These are phyloP conservation scores for Hyles vespertilio DNA, from an alignment of 1,140 invertebrate species.

Conservation along the genomic window DNA sequence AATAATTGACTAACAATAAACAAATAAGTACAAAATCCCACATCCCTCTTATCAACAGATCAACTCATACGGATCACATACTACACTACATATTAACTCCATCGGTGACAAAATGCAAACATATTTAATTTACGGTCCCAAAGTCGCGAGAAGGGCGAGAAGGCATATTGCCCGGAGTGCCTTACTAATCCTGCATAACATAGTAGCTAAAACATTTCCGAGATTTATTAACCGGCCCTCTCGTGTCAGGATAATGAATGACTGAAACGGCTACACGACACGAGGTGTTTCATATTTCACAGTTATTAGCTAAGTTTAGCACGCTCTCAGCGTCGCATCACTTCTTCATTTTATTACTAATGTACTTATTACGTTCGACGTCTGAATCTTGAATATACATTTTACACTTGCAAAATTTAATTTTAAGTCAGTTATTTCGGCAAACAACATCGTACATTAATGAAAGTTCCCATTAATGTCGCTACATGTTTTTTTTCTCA, in stretches of 20 bases:
- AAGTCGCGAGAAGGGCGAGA: background rate
- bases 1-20: no score
- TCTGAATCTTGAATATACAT: no score
- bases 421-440: no score
- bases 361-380: no score
- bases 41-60: no score
- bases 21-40: no score
- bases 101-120: constrained; percentile 13
- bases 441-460: no score
- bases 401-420: no score
- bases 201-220: constrained; percentile 33
- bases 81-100: no score
- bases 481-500: no score
- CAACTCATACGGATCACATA: no score
- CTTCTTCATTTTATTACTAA: background rate
- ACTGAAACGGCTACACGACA: constrained; percentile 2
- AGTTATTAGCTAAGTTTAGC: constrained; percentile 9
- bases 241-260: constrained; percentile 9
- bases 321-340: background rate
- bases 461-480: no score
- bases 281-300: constrained; percentile 11
- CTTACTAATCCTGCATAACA: constrained; percentile 36
- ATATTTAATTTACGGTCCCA: constrained; percentile 28
- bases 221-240: constrained; percentile 31
- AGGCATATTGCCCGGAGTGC: constrained; percentile 10